Evolutionary conservation across 2,113 vertebrate genomes (phyloP), one percentile per base, ranked within the genome.

Genomic region (Hassar affinis): DNA sequence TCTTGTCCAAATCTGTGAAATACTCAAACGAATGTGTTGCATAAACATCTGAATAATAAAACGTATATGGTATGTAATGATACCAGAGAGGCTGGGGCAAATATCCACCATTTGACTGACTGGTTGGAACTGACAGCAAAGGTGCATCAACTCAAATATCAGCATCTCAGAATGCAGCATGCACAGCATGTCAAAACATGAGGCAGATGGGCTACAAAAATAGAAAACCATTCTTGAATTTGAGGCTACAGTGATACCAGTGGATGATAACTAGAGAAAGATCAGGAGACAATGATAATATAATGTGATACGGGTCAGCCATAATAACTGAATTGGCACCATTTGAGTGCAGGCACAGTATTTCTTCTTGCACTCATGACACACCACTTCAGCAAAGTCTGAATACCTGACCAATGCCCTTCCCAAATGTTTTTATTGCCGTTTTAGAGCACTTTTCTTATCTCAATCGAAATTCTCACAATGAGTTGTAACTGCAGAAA

Each of bases 401-500:
- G 69, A 49, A 49, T 18, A 18, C 45, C 45, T 49, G 74, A 77
- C 30, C 74, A 56, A 14, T 56, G 74, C 33, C 74, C 74, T 77
- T 35, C 12, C 20, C 18, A 77, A 77, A 27, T 6, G 74, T 35
- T 56, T 77, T 56, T 25, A 77, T 77, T 77, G 74, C 74, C 30
- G 25, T 77, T 77, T 35, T 56, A 38, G 74, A 77, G 51, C 51
- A 54, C 51, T 56, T 54, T 54, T 56, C 51, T 38, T 56, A 56
- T 56, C 20, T 56, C 18, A 22, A 17, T 75, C 33, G 27, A 35
- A 33, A 75, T 76, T 35, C 74, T 54, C 49, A 35, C 27, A 76
- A 54, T 76, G 74, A 54, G 18, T 77, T 77, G 22, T 56, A 20
- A 77, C 51, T 54, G 51, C 51, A 38, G 74, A 35, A 77, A 77